phyloP scores from a whole-genome alignment of 2,888 invertebrate genomes.

The Ormia ochracea region DNA sequence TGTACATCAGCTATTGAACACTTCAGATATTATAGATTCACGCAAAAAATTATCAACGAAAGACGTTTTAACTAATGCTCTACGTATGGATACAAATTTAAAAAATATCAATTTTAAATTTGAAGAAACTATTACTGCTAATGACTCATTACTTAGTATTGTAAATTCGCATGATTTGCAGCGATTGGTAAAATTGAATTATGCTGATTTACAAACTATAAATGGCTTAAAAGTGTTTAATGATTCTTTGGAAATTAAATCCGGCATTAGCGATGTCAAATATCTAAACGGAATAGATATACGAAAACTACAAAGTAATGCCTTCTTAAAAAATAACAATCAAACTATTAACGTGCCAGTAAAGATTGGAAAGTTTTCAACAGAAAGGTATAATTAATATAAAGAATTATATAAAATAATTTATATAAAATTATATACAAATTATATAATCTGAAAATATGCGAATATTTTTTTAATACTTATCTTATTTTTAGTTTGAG shows the following conservation, averaged over 20 bases:
- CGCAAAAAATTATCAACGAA: slow-evolving; percentile 64
- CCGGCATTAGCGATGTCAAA: slow-evolving; percentile 75
- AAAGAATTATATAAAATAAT: too few species aligned
- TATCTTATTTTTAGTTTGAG: too few species aligned
- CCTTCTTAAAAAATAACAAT: slow-evolving; percentile 76
- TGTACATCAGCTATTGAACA: slow-evolving; percentile 75
- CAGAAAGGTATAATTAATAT: slow-evolving; percentile 69
- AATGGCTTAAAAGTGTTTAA: slow-evolving; percentile 78
- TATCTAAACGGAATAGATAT: slow-evolving; percentile 78
- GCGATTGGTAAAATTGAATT: slow-evolving; percentile 76
- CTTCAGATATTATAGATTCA: slow-evolving; percentile 68
- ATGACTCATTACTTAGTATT: slow-evolving; percentile 75
- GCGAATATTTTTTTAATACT: too few species aligned
- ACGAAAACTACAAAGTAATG: slow-evolving; percentile 73
- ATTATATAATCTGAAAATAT: too few species aligned
- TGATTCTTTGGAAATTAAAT: slow-evolving; percentile 75
- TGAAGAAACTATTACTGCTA: slow-evolving; percentile 67
- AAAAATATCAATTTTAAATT: slow-evolving; percentile 70
- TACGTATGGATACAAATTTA: slow-evolving; percentile 66
- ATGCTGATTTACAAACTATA: slow-evolving; percentile 76
- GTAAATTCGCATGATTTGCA: slow-evolving; percentile 77
- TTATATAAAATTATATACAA: too few species aligned
- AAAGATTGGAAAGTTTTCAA: slow-evolving; percentile 72
- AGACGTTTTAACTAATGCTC: slow-evolving; percentile 64
- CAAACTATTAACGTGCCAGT: slow-evolving; percentile 77